These are phyloP conservation scores for Chironomus tepperi DNA, from an alignment of 1,140 invertebrate genomes.

Conservation along the genomic window DNA sequence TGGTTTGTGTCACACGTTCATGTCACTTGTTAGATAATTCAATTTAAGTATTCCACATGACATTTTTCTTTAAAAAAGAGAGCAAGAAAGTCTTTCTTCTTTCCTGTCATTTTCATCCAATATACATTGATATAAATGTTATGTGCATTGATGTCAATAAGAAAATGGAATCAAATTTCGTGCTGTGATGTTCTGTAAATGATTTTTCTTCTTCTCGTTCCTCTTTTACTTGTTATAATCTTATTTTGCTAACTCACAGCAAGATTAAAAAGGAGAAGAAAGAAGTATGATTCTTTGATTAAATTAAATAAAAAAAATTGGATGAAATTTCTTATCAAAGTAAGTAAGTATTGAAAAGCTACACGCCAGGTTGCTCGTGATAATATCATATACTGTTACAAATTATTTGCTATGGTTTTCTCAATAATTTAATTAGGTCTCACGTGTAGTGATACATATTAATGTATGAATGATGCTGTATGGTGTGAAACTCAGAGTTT, in stretches of 20 bases:
- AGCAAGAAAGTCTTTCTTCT: not conserved
- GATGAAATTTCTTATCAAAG: too few species aligned
- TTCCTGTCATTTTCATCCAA: not conserved
- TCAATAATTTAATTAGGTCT: too few species aligned
- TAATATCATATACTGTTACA: too few species aligned
- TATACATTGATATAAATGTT: not conserved
- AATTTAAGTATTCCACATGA: not conserved
- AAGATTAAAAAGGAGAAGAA: not conserved
- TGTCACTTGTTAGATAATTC: constrained; percentile 21
- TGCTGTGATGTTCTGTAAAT: not conserved
- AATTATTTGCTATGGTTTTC: too few species aligned
- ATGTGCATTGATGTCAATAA: not conserved
- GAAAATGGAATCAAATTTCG: constrained; percentile 8
- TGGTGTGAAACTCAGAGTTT: too few species aligned
- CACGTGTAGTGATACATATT: too few species aligned
- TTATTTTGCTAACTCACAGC: not conserved
- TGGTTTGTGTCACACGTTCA: constrained; percentile 18
- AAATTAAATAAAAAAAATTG: not conserved
- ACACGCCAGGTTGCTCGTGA: too few species aligned
- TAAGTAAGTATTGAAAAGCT: too few species aligned
- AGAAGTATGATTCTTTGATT: not conserved
- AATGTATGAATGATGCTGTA: too few species aligned
- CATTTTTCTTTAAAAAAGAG: not conserved
- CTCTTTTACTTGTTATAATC: not conserved
- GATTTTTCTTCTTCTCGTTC: too few species aligned